Evolutionary conservation across 2,888 invertebrate genomes (phyloP).

Genomic region (Frankliniella fusca): DNA sequence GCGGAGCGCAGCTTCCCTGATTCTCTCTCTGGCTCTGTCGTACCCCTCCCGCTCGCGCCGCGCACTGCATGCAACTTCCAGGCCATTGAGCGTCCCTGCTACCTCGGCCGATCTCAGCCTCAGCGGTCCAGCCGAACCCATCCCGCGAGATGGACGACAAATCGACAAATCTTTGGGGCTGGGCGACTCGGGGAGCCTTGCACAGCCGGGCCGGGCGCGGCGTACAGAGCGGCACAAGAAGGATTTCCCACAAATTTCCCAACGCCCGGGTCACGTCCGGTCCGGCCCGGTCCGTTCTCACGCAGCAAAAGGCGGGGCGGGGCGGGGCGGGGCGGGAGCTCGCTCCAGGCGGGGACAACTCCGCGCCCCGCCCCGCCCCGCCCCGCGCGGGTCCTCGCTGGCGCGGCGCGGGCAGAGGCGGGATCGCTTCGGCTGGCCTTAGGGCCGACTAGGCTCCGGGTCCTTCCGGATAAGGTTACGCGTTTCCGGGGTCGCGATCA

Average conservation of each 20-base stretch:
- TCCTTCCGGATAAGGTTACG: slow-evolving; percentile 8
- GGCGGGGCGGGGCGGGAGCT: no score
- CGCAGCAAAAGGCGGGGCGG: no score
- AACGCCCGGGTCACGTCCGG: no score
- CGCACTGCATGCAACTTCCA: background rate
- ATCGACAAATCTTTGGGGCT: background rate
- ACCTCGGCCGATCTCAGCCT: background rate
- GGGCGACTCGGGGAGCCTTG: background rate
- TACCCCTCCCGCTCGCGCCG: background rate
- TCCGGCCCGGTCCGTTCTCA: no score
- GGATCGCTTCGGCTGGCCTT: background rate
- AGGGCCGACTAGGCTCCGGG: background rate
- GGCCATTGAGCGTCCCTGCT: background rate
- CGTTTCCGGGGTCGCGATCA: slow-evolving; percentile 8
- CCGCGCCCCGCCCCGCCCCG: background rate
- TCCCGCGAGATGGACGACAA: background rate
- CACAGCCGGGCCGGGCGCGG: background rate
- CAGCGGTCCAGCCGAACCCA: background rate
- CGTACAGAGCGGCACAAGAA: background rate
- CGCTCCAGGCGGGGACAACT: background rate
- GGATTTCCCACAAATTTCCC: no score
- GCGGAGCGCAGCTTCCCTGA: no score
- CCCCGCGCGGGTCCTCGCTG: background rate
- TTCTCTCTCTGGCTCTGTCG: no score
- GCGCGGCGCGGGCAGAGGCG: no score